Evolutionary conservation across 2,888 invertebrate species (phyloP), one percentile per base, ranked within the genome.

Genomic region (Protodeltote pygarga): DNA sequence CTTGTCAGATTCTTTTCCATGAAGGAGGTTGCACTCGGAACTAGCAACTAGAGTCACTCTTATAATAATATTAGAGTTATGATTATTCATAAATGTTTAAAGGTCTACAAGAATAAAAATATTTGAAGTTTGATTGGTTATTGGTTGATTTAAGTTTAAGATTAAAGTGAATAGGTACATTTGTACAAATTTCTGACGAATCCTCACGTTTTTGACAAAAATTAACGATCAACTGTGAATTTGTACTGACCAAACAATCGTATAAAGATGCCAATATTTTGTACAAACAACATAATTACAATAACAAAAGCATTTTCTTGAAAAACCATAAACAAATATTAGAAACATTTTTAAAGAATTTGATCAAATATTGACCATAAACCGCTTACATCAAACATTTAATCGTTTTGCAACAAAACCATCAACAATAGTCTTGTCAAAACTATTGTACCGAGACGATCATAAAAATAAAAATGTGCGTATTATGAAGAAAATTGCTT

Each of bases 401-500:
- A 34, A 34, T 37, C 16, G 40, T 32, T 37, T 35, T n/a, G 28
- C 24, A 37, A 11, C 8, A 21, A 38, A 49, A 28, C 35, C 53
- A 47, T 45, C 46, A 49, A 49, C 55, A 54, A 29, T 16, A 52
- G 10, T 5, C 2, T 11, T 31, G 34, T 32, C 35, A 33, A 42
- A 48, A 28, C 59, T 65, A 68, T 71, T 73, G 71, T 71, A 49
- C 58, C 66, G 58, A 66, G 54, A 65, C 65, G 67, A 72, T 58
- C 64, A 65, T 65, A 62, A 67, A 63, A 59, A 59, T 65, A 75
- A 71, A 78, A 75, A 75, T 77, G 71, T 57, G 63, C 50, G 63
- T 64, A 75, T 72, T 75, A 77, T 68, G 64, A 71, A 77, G 78
- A 74, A 78, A 81, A 79, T 79, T 75, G 75, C 78, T 75, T 79